These are phyloP conservation scores for Odobenus rosmarus DNA, from an alignment of 2,113 vertebrate species.

Conservation along the genomic window DNA sequence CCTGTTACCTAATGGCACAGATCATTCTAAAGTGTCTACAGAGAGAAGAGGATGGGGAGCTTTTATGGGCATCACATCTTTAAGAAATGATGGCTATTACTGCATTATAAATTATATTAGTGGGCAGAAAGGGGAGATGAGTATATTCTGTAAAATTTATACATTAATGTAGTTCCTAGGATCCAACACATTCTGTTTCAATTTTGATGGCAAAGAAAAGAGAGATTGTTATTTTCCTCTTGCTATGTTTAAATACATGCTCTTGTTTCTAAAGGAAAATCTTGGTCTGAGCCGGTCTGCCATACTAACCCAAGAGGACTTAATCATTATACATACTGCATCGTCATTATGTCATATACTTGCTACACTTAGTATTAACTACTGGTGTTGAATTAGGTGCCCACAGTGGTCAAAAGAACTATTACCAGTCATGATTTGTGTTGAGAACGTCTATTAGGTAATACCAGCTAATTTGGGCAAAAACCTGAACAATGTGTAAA, in stretches of 20 bases:
- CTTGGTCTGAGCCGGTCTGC: not conserved
- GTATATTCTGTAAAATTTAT: not conserved
- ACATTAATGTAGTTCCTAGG: conserved; percentile 15
- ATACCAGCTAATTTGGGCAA: not conserved
- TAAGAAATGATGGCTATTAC: conserved; percentile 40
- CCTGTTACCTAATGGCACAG: not conserved
- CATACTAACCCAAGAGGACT: not conserved
- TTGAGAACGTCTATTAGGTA: not conserved
- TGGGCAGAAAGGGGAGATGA: not conserved
- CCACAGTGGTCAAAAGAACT: not conserved
- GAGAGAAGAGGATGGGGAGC: not conserved
- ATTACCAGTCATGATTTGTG: not conserved
- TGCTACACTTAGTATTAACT: not conserved
- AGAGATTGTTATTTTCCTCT: not conserved
- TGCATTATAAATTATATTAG: not conserved
- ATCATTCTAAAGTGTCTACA: not conserved
- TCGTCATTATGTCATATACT: not conserved
- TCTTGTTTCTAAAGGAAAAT: not conserved
- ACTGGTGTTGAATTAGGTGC: not conserved
- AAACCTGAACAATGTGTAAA: not conserved
- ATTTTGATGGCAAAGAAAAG: not conserved
- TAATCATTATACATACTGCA: not conserved
- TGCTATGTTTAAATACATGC: not conserved
- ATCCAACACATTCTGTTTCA: conserved; percentile 16
- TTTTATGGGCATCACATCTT: not conserved